Conservation (phyloP, 2,797 vertebrate species). For the Macroramphosus scolopax region DNA sequence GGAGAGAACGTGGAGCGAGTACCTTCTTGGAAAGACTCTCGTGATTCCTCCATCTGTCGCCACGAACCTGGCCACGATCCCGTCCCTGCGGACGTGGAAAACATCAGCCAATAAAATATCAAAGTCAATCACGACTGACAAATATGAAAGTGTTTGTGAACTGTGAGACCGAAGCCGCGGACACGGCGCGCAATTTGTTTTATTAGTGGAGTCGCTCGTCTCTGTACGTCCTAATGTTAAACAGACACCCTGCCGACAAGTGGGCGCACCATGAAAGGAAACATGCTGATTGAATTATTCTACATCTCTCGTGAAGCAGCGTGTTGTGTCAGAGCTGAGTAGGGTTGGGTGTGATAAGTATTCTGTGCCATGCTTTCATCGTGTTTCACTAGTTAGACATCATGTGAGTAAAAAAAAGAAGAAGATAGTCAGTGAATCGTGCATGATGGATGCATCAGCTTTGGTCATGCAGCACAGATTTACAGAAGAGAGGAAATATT, state of each 20-base stretch:
- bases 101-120: conserved; percentile 43
- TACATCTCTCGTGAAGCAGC: conserved; percentile 38
- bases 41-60: conserved; percentile 97
- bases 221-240: conserved; percentile 48
- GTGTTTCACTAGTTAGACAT: conserved; percentile 43
- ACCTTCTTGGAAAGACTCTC: conserved; percentile 94
- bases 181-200: conserved; percentile 29
- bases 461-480: conserved; percentile 19
- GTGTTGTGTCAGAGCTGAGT: conserved; percentile 37
- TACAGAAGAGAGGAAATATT: too few relatives aligned
- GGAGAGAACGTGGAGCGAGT: conserved; percentile 43
- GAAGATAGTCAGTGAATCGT: conserved; percentile 24
- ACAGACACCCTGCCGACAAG: conserved; percentile 51
- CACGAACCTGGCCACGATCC: conserved; percentile 90
- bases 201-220: conserved; percentile 35
- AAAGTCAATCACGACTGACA: conserved; percentile 19
- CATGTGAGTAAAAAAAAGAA: conserved; percentile 28
- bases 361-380: conserved; percentile 53
- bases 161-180: conserved; percentile 25
- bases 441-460: conserved; percentile 24
- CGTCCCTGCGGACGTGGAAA: conserved; percentile 78
- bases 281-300: conserved; percentile 51
- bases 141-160: conserved; percentile 17
- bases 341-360: conserved; percentile 37
- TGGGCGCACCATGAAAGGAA: conserved; percentile 45